phyloP scores from a whole-genome alignment of 2,888 invertebrate genomes.

The Campaea margaritaria region DNA sequence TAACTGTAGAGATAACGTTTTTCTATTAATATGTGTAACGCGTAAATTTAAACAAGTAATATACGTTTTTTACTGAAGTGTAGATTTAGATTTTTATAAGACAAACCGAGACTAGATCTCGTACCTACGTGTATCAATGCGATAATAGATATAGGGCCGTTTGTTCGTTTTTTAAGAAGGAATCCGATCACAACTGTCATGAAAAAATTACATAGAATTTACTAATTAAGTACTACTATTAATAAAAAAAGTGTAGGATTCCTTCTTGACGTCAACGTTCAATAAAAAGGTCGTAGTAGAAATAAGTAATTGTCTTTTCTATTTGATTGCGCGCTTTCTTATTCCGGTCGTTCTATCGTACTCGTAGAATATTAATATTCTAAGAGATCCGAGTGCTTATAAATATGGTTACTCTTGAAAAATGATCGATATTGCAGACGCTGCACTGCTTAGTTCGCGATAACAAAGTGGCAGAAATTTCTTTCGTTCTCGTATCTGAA shows the following conservation, averaged over 20 bases:
- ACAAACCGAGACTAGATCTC: conserved; percentile 67
- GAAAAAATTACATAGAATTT: conserved; percentile 41
- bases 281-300: conserved; percentile 64
- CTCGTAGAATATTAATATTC: conserved; percentile 15
- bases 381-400: conserved; percentile 6
- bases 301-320: conserved; percentile 70
- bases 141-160: conserved; percentile 78
- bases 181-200: conserved; percentile 49
- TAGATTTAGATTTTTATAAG: conserved; percentile 83
- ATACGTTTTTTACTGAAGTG: conserved; percentile 80
- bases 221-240: conserved; percentile 37
- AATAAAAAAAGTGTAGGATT: conserved; percentile 49
- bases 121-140: conserved; percentile 81
- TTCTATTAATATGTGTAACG: conserved; percentile 78
- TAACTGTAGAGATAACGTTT: conserved; percentile 78
- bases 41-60: conserved; percentile 76
- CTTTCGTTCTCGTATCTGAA: conserved; percentile 31
- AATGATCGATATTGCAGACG: conserved; percentile 20
- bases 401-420: conserved; percentile 15
- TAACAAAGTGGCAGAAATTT: conserved; percentile 32
- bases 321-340: conserved; percentile 68
- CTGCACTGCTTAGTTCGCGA: conserved; percentile 14
- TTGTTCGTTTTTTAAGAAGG: conserved; percentile 64
- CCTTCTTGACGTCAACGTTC: conserved; percentile 62
- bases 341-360: conserved; percentile 36